A percentile compares a stretch with the other conserved stretches of the same genome.
Evolutionary conservation across 2,797 vertebrate species (phyloP).

Genomic region (Cercopithecus hamlyni): DNA sequence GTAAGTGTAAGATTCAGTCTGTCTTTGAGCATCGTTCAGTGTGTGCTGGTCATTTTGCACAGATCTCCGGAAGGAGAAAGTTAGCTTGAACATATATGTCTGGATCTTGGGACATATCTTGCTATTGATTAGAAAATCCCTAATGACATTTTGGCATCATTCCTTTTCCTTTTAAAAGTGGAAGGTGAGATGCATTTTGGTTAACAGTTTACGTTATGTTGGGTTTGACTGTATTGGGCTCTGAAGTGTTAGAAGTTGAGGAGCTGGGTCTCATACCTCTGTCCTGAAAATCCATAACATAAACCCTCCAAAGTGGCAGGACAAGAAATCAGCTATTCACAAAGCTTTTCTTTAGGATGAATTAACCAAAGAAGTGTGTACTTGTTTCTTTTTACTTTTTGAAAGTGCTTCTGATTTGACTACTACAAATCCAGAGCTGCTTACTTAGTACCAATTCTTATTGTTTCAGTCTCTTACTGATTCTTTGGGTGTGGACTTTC

Average conservation of each 20-base stretch:
- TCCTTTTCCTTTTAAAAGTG: conserved; percentile 33
- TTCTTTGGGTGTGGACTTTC: not conserved
- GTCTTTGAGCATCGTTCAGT: not conserved
- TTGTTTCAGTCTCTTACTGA: not conserved
- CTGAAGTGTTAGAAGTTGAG: not conserved
- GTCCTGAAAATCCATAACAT: not conserved
- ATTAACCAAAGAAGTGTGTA: not conserved
- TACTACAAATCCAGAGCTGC: not conserved
- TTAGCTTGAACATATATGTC: not conserved
- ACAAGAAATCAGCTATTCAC: not conserved
- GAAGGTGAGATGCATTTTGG: not conserved
- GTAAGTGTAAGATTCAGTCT: not conserved
- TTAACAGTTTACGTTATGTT: not conserved
- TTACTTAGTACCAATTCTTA: not conserved
- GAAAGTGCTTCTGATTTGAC: conserved; percentile 28
- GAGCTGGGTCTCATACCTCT: not conserved
- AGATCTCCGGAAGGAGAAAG: not conserved
- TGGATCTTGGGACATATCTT: not conserved
- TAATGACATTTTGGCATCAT: conserved; percentile 24
- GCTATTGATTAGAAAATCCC: not conserved
- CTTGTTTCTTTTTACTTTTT: not conserved
- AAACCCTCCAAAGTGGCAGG: not conserved
- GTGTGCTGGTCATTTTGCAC: not conserved
- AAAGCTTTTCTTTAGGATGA: conserved; percentile 17
- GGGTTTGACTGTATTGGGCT: not conserved